Evolutionary conservation across 2,797 vertebrate species (phyloP), one percentile per base, ranked within the genome.

Genomic region (Babyrousa celebensis): DNA sequence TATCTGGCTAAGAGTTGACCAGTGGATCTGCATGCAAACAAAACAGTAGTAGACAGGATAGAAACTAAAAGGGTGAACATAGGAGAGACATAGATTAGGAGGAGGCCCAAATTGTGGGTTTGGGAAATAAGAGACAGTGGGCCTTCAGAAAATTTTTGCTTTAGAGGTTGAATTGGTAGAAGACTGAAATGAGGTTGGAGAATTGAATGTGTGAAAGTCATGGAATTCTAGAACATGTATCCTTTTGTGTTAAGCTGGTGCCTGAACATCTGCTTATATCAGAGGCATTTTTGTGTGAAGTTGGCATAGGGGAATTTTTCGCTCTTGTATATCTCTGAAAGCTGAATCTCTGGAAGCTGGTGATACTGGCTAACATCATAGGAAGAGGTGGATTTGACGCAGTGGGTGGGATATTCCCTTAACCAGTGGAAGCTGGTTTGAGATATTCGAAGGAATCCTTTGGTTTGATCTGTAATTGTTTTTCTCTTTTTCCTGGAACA

Each of bases 1-100:
- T 75, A 89, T 85, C 29, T 92, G 84, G 5, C 62, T 93, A 68
- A 89, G 63, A 95, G 63, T 82, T 82, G 48, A 88, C n/a, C 67
- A 23, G 0, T 56, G 48, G 36, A 58, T 65, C n/a, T 15, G 74
- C 29, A 65, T 68, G 16, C 8, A 78, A 40, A 29, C 54, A 36
- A 78, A 40, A 29, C 54, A 36, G 6, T 85, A 36, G 11, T 68
- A 74, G 65, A 40, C 63, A 20, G 65, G 43, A 60, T 89, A 54
- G 56, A 91, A 82, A 77, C 25, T 72, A 82, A 95, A 82, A 12
- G 12, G 27, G 25, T 60, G 27, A 78, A 71, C 7, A n/a, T n/a
- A 65, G 27, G 62, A 80, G 52, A 70, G 90, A n/a, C 54, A 20
- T 78, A 48, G 1, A 21, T 5, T 75, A 48, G 60, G n/a, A 93